Evolutionary conservation across 2,113 vertebrate genomes (phyloP).

Genomic region (Planiliza haematocheilus): DNA sequence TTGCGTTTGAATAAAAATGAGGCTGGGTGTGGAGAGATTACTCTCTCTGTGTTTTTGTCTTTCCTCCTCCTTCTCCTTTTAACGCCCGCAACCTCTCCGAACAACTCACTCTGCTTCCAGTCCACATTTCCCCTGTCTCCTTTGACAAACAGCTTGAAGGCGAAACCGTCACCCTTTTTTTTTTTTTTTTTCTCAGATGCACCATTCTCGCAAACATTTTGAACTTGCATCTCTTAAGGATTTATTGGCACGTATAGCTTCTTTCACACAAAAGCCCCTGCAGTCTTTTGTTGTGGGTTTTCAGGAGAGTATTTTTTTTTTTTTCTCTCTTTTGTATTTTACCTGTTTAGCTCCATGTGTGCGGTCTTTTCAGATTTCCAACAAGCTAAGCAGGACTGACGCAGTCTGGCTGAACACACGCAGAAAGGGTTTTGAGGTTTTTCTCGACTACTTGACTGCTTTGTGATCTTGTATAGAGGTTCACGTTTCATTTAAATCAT

Average conservation of each 20-base stretch:
- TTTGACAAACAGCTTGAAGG: conserved; percentile 38
- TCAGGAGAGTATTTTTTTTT: conserved; percentile 4
- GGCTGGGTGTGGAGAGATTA: conserved; percentile 71
- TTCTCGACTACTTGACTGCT: background rate
- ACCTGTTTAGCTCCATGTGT: conserved; percentile 5
- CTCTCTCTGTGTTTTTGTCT: conserved; percentile 59
- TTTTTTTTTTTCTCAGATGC: conserved; percentile 29
- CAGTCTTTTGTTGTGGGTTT: conserved; percentile 14
- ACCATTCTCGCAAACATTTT: conserved; percentile 36
- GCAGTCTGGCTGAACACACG: background rate
- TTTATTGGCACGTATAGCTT: background rate
- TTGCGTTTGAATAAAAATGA: conserved; percentile 73
- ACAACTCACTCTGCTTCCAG: conserved; percentile 50
- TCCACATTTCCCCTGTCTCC: conserved; percentile 27
- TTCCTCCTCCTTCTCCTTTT: conserved; percentile 45
- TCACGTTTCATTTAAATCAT: background rate
- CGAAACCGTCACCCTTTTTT: conserved; percentile 1
- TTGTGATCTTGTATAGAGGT: background rate
- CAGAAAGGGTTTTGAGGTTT: conserved; percentile 1
- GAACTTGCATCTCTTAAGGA: conserved; percentile 23
- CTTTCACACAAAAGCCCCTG: conserved; percentile 6
- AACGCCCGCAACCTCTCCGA: conserved; percentile 51
- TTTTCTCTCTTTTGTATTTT: too few relatives aligned
- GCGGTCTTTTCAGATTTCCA: background rate
- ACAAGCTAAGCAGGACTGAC: background rate